phyloP scores from a whole-genome alignment of 2,888 invertebrate genomes.

The Neocrepidodera transversa region DNA sequence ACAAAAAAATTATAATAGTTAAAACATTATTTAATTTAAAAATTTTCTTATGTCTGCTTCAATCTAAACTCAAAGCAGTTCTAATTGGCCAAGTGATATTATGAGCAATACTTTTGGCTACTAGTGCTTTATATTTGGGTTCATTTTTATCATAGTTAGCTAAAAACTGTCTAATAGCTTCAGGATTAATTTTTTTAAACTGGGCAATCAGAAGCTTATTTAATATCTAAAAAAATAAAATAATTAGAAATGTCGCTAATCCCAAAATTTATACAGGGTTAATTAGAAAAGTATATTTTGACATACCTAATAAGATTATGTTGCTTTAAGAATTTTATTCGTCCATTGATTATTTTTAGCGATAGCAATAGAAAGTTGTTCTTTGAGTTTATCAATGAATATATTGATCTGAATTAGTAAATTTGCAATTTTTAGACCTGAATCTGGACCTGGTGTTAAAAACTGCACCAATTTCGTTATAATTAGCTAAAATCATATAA shows the following conservation, averaged over 20 bases:
- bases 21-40: no score
- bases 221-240: conserved; percentile 2
- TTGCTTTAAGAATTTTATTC: background rate
- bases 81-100: conserved; percentile 3
- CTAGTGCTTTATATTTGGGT: background rate
- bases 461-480: background rate
- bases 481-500: conserved; percentile 2
- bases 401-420: conserved; percentile 1
- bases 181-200: background rate
- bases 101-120: background rate
- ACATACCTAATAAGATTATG: no score
- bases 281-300: no score
- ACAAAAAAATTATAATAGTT: no score
- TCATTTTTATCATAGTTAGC: background rate
- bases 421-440: background rate
- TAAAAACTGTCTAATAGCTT: background rate
- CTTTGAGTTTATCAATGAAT: background rate
- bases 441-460: background rate
- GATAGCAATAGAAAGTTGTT: background rate
- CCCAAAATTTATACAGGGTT: no score
- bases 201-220: background rate
- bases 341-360: background rate
- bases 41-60: background rate
- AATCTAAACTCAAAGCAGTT: background rate
- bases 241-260: no score